Percentiles rank a stretch among this genome's conserved stretches.
These are phyloP conservation scores for Ictalurus punctatus DNA, from an alignment of 2,113 vertebrate genomes.

Conservation along the genomic window DNA sequence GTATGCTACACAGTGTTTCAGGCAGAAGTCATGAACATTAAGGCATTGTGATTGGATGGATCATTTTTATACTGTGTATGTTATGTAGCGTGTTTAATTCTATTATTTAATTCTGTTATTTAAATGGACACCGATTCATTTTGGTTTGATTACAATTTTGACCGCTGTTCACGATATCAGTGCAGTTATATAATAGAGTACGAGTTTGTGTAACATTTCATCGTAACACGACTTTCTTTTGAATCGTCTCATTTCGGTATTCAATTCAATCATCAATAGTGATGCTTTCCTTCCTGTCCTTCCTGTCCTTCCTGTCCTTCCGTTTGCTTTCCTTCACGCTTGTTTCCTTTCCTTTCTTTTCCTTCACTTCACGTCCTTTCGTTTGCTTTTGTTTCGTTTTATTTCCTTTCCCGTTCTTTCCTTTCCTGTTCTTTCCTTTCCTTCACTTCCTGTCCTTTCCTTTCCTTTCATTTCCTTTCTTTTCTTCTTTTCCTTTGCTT, in stretches of 20 bases:
- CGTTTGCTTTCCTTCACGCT: not conserved
- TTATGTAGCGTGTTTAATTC: not conserved
- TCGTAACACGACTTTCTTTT: not conserved
- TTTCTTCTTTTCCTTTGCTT: not conserved
- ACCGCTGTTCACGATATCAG: too few species aligned
- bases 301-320: conserved; percentile 39
- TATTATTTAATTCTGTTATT: not conserved
- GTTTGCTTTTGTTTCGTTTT: not conserved
- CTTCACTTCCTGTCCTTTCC: conserved; percentile 19
- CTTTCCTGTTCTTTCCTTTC: not conserved
- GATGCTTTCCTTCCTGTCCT: not conserved
- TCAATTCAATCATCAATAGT: not conserved
- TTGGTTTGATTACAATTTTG: not conserved
- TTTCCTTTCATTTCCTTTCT: conserved; percentile 19
- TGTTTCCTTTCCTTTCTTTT: not conserved
- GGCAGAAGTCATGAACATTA: not conserved
- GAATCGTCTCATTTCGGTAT: not conserved
- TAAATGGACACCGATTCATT: not conserved
- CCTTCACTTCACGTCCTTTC: not conserved
- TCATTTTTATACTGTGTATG: not conserved
- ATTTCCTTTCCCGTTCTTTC: not conserved
- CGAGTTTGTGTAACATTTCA: too few species aligned
- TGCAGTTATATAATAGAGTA: too few species aligned
- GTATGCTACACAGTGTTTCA: not conserved
- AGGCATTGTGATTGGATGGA: not conserved